Percentiles rank a stretch among this genome's conserved stretches.
phyloP scores from a whole-genome alignment of 2,888 invertebrate species.

The Apodemia mormo region DNA sequence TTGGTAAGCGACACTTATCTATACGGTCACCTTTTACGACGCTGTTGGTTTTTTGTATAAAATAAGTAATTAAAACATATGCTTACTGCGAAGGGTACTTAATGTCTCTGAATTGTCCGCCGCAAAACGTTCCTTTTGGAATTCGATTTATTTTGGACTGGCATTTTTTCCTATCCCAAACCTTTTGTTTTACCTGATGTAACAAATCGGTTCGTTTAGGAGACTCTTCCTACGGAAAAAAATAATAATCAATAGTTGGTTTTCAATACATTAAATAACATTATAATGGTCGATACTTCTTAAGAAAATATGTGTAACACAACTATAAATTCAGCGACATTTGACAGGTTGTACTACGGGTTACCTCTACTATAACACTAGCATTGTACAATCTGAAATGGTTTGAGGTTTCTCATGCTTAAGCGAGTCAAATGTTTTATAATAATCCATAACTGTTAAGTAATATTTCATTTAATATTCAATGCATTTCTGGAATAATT shows the following conservation, averaged over 20 bases:
- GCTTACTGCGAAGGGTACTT: slow-evolving; percentile 2
- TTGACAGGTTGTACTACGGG: too few relatives aligned
- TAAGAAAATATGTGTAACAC: too few relatives aligned
- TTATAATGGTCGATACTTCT: too few relatives aligned
- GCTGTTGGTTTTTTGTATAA: too few relatives aligned
- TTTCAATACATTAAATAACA: too few relatives aligned
- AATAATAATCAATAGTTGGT: too few relatives aligned
- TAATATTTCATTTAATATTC: slow-evolving; percentile 22
- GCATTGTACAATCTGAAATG: too few relatives aligned
- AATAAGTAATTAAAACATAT: neutral
- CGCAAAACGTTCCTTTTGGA: slow-evolving; percentile 4
- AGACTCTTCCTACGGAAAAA: neutral
- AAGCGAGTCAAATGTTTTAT: slow-evolving; percentile 31
- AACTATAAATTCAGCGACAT: too few relatives aligned
- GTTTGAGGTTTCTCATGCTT: slow-evolving; percentile 19
- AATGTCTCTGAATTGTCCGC: neutral
- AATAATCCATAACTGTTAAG: slow-evolving; percentile 30
- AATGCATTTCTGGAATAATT: slow-evolving; percentile 19
- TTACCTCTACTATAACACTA: too few relatives aligned
- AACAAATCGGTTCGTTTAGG: neutral
- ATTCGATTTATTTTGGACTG: neutral
- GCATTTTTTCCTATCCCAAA: neutral
- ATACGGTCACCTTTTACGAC: too few relatives aligned
- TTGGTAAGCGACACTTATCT: too few relatives aligned
- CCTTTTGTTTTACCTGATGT: neutral